A percentile compares a stretch with the other conserved stretches of the same genome.
Evolutionary conservation across 2,888 invertebrate species (phyloP).

Genomic region (Clitarchus hookeri): DNA sequence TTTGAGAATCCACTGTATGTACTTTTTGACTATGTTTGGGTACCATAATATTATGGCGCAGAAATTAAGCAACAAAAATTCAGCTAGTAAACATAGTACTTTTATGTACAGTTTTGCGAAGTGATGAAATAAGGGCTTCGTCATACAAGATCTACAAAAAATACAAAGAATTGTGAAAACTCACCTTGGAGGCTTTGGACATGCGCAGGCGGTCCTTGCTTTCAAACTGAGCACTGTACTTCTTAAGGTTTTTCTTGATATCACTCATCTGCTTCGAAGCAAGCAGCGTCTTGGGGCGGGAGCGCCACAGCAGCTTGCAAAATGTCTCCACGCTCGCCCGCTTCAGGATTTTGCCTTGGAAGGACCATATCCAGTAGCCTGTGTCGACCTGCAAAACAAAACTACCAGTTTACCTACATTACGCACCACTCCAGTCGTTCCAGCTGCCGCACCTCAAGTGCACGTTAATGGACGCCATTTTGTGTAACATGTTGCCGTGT

Average conservation of each 20-base stretch:
- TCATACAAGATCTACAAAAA: too few species aligned
- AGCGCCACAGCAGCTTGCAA: slow-evolving; percentile 95
- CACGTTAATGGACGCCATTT: too few species aligned
- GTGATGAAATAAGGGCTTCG: too few species aligned
- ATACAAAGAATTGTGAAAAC: too few species aligned
- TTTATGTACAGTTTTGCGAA: too few species aligned
- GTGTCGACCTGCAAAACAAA: slow-evolving; percentile 54
- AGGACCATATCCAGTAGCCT: slow-evolving; percentile 97
- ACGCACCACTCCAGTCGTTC: neutral
- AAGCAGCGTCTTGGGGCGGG: slow-evolving; percentile 86
- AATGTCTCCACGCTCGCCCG: slow-evolving; percentile 90
- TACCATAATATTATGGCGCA: too few species aligned
- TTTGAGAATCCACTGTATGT: too few species aligned
- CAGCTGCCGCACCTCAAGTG: too few species aligned
- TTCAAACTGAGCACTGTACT: slow-evolving; percentile 94
- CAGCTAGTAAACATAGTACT: too few species aligned
- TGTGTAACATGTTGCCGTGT: too few species aligned
- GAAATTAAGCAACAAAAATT: too few species aligned
- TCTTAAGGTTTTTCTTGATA: slow-evolving; percentile 96
- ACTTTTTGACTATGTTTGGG: too few species aligned
- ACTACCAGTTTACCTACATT: neutral
- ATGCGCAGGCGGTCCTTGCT: slow-evolving; percentile 92
- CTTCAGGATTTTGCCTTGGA: slow-evolving; percentile 81
- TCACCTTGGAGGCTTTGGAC: slow-evolving; percentile 86
- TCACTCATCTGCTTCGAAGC: slow-evolving; percentile 87